Percentiles rank a stretch among this genome's conserved stretches.
These are phyloP conservation scores for Xestia ashworthii DNA, from an alignment of 2,888 invertebrate genomes.

Conservation along the genomic window DNA sequence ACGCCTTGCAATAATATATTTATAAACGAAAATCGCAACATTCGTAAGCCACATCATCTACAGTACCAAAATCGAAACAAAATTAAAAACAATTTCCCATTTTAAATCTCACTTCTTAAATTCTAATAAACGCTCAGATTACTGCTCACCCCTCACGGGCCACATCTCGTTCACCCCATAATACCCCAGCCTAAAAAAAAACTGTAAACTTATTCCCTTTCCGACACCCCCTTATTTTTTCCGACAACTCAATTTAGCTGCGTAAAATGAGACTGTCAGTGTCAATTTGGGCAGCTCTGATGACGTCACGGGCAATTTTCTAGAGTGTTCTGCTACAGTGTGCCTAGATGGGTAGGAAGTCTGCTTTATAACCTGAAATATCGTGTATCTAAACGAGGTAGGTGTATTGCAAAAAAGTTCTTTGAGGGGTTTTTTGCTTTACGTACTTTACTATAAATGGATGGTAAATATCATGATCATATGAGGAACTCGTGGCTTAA, in stretches of 20 bases:
- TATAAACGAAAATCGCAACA: neutral
- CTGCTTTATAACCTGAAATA: constrained; percentile 38
- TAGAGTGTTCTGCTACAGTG: constrained; percentile 43
- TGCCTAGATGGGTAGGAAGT: constrained; percentile 40
- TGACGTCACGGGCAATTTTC: constrained; percentile 66
- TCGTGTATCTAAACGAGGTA: neutral
- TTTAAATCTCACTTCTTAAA: constrained; percentile 27
- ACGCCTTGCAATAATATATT: neutral
- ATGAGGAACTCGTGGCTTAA: no score
- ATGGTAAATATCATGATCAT: neutral
- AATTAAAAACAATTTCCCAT: constrained; percentile 30
- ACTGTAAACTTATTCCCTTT: constrained; percentile 45
- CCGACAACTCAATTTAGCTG: constrained; percentile 68
- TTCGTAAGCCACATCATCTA: no score
- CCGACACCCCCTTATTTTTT: constrained; percentile 57
- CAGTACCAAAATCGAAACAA: neutral
- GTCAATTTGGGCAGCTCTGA: constrained; percentile 63
- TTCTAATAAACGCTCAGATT: constrained; percentile 52
- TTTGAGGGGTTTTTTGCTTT: neutral
- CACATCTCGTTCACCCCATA: constrained; percentile 39
- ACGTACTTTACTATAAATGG: neutral
- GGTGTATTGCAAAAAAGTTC: neutral
- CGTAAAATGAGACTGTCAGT: constrained; percentile 69
- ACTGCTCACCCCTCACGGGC: constrained; percentile 34
- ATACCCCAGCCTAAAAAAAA: constrained; percentile 57